Evolutionary conservation across 2,888 invertebrate genomes (phyloP), one percentile per base, ranked within the genome.

Genomic region (Diplolepis rosae): DNA sequence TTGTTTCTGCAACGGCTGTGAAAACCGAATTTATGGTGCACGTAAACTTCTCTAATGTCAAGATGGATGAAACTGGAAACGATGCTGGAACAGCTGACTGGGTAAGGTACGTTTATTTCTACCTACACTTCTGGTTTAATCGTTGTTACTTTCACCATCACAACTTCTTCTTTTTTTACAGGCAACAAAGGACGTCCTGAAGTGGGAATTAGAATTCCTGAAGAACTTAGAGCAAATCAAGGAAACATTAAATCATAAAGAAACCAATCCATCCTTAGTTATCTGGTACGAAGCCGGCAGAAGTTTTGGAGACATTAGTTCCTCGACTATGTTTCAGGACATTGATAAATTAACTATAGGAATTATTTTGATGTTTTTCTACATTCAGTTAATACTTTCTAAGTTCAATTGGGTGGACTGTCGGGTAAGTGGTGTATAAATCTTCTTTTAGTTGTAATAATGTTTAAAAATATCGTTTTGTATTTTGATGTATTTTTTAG

Each of bases 271-370:
- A 35, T 69, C 73, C 4, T 66, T 84, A 52, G 70, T 72, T 4
- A 50, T 88, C 13, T 84, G 79, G 77, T 89, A 86, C 18, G 83
- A 85, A 77, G 85, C 88, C 27, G 87, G 85, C 5, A 78, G 88
- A 78, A 92, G 95, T 87, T 95, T 94, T 89, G 94, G 93, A n/a
- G 95, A 95, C 84, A 91, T 94, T 35, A 94, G 93, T 85, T 91
- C 92, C 1, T 90, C 91, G 56, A 90, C 93, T 6, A 93, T 95
- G 91, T 93, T 94, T 84, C 92, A 93, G 86, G 95, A 95, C 83
- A 89, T 94, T 71, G 92, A 92, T 78, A 93, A 93, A 88, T 87
- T 96, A 22, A 89, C 91, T 35, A 83, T 92, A 70, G 95, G 95
- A 56, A 92, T 93, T 74, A 76, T 91, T 48, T 85, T 95, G 61